Conservation (phyloP, 2,888 invertebrate species). For the Eutolmus rufibarbis region DNA sequence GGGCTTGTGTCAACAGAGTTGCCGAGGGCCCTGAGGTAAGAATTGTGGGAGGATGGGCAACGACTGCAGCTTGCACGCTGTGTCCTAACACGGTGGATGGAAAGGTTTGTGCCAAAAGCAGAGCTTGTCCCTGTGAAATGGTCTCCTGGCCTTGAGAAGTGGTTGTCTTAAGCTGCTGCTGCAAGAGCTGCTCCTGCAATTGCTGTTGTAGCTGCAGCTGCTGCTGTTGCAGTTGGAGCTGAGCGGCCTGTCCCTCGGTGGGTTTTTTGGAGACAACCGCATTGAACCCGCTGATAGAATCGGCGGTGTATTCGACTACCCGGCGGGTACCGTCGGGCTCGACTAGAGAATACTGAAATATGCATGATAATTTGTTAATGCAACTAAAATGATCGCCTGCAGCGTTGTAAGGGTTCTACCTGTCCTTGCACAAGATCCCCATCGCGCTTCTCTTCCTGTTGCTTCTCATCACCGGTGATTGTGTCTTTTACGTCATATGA, state of each 20-base stretch:
- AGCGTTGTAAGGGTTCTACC: slow-evolving; percentile 41
- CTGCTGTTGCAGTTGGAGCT: slow-evolving; percentile 1
- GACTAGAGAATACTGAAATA: slow-evolving; percentile 49
- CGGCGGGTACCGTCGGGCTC: slow-evolving; percentile 50
- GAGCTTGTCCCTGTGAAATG: slow-evolving; percentile 54
- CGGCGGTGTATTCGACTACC: slow-evolving; percentile 50
- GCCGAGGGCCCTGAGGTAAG: slow-evolving; percentile 53
- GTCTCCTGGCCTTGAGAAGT: slow-evolving; percentile 53
- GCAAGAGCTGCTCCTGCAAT: slow-evolving; percentile 62
- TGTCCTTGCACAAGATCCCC: slow-evolving; percentile 53
- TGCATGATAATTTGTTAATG: background rate
- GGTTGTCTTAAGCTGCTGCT: slow-evolving; percentile 60
- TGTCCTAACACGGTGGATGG: slow-evolving; percentile 56
- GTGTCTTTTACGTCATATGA: slow-evolving; percentile 52
- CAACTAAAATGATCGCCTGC: background rate
- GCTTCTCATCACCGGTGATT: slow-evolving; percentile 53
- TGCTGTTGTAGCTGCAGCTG: slow-evolving; percentile 53
- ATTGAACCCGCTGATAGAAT: slow-evolving; percentile 49
- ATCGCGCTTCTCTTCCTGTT: slow-evolving; percentile 52
- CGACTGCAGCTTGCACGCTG: slow-evolving; percentile 57
- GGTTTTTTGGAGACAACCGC: slow-evolving; percentile 49
- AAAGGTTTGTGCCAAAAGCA: slow-evolving; percentile 54
- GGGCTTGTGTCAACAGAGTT: background rate
- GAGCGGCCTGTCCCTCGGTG: slow-evolving; percentile 49
- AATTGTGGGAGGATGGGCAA: slow-evolving; percentile 58